Evolutionary conservation across 1,140 invertebrate species (phyloP).

Genomic region (Heliconius eleuchia): DNA sequence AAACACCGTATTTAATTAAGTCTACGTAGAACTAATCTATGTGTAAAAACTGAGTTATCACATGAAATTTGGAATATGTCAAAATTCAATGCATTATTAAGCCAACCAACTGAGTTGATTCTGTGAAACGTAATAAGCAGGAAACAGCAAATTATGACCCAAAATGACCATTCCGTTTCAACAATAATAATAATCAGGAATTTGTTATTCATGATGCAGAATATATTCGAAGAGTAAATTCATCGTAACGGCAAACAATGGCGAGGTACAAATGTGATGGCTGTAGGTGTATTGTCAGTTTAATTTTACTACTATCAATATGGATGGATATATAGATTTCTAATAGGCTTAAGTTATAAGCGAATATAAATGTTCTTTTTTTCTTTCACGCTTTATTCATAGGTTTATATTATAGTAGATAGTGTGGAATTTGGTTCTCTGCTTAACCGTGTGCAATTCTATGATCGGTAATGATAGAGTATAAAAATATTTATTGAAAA

Average conservation of each 20-base stretch:
- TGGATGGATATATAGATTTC: conserved; percentile 14
- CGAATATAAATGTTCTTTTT: not conserved
- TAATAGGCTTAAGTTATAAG: conserved; percentile 16
- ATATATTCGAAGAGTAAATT: conserved; percentile 26
- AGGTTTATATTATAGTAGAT: no score
- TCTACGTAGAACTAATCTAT: no score
- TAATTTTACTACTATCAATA: conserved; percentile 31
- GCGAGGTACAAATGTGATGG: conserved; percentile 22
- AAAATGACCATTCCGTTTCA: not conserved
- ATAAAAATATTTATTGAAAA: no score
- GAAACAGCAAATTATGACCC: conserved; percentile 1
- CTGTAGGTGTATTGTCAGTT: conserved; percentile 30
- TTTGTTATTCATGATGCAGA: conserved; percentile 5
- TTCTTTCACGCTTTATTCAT: no score
- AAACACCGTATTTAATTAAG: no score
- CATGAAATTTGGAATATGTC: not conserved
- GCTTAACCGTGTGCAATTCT: no score
- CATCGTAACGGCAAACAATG: conserved; percentile 24
- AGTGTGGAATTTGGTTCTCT: no score
- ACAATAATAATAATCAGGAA: conserved; percentile 11
- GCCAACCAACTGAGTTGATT: not conserved
- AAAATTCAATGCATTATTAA: not conserved
- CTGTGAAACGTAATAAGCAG: not conserved
- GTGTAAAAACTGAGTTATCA: no score
- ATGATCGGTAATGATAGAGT: no score